Evolutionary conservation across 2,888 invertebrate genomes (phyloP).

Genomic region (Dascillus cervinus): DNA sequence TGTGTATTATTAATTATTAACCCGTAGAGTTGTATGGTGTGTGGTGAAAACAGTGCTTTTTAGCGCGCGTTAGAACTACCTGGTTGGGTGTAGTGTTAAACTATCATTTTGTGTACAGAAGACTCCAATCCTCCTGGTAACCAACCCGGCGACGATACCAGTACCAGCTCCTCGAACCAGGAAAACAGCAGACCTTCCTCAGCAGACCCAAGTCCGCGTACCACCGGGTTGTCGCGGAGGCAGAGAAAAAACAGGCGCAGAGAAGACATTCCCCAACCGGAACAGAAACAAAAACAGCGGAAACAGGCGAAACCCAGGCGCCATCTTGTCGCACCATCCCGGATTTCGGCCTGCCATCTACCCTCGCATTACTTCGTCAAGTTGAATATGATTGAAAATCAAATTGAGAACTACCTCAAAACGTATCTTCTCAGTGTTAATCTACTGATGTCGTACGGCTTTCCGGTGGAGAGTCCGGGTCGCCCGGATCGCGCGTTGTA

Average conservation of each 20-base stretch:
- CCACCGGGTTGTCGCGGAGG: constrained; percentile 46
- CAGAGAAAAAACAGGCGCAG: constrained; percentile 47
- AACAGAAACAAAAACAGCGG: constrained; percentile 26
- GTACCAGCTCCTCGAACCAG: constrained; percentile 32
- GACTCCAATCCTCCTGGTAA: constrained; percentile 41
- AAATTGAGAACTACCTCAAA: constrained; percentile 51
- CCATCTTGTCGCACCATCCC: constrained; percentile 2
- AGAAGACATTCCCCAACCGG: constrained; percentile 26
- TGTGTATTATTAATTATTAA: too few species aligned
- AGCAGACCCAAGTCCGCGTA: constrained; percentile 42
- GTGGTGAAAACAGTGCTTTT: too few species aligned
- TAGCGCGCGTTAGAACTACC: too few species aligned
- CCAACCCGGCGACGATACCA: constrained; percentile 17
- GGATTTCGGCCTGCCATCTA: constrained; percentile 1
- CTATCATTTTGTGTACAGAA: constrained; percentile 32
- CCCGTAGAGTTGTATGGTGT: too few species aligned
- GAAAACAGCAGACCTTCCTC: constrained; percentile 39
- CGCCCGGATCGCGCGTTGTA: constrained; percentile 57
- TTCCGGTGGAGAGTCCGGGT: constrained; percentile 58
- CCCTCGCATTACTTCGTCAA: constrained; percentile 41
- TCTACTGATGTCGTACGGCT: constrained; percentile 60
- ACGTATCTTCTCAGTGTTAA: constrained; percentile 55
- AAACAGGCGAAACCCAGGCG: constrained; percentile 19
- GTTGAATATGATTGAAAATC: constrained; percentile 45
- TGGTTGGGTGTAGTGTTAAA: constrained; percentile 7